phyloP scores from a whole-genome alignment of 30 jellyfish, hydroid and myxozoan genomes.

The Hydractinia symbiolongicarpus region DNA sequence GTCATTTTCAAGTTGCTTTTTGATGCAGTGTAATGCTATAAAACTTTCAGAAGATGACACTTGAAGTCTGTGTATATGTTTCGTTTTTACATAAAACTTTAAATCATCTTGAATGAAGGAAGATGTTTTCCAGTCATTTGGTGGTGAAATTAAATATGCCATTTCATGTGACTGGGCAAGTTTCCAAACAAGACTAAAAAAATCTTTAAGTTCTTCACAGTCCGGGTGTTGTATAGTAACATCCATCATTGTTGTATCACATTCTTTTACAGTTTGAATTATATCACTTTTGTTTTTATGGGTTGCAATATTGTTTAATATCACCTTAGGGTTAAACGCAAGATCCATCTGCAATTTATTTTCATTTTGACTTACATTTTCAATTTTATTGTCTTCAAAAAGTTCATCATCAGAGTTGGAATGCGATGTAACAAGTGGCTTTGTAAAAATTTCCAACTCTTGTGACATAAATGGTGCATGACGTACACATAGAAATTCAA shows the following conservation, averaged over 20 bases:
- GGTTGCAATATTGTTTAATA: background rate
- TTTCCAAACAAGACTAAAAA: background rate
- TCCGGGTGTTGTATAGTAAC: background rate
- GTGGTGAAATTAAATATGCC: constrained; percentile 1
- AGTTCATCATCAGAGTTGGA: background rate
- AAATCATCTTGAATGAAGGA: constrained; percentile 18
- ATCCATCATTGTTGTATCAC: background rate
- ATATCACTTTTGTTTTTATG: background rate
- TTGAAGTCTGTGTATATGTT: constrained; percentile 21
- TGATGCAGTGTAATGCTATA: constrained; percentile 10
- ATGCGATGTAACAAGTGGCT: constrained; percentile 9
- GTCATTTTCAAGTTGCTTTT: constrained; percentile 20
- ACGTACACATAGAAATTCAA: constrained; percentile 35
- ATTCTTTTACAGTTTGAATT: background rate
- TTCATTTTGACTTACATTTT: background rate
- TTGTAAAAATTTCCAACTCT: constrained; percentile 33
- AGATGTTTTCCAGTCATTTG: background rate
- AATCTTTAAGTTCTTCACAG: background rate
- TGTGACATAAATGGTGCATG: constrained; percentile 8
- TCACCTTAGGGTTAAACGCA: background rate
- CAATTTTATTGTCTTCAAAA: background rate
- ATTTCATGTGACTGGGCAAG: background rate
- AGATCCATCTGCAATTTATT: background rate
- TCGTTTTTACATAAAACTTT: constrained; percentile 1
- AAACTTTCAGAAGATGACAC: constrained; percentile 1